Percentiles rank a stretch among this genome's conserved stretches.
Evolutionary conservation across 2,113 vertebrate genomes (phyloP).

Genomic region (Ictidomys tridecemlineatus): DNA sequence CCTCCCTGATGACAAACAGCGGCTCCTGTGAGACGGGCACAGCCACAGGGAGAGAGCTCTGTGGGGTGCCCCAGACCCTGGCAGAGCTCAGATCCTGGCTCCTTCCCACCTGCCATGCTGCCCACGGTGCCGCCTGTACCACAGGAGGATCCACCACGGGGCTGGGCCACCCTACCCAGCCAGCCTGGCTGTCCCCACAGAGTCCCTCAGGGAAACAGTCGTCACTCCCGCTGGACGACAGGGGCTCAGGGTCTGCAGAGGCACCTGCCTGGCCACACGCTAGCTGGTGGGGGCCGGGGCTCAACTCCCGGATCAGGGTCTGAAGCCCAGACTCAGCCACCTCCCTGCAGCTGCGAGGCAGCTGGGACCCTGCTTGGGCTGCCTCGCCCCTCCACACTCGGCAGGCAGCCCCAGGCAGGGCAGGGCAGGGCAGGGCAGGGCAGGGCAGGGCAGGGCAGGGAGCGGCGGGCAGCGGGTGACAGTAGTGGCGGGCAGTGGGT

Average conservation of each 20-base stretch:
- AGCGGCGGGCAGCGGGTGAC: not conserved
- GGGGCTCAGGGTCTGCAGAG: not conserved
- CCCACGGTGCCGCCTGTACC: rapidly evolving
- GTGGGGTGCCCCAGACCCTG: not conserved
- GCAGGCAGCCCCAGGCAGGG: too few relatives aligned
- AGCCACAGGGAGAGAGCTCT: not conserved
- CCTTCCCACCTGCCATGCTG: not conserved
- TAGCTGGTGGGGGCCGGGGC: not conserved
- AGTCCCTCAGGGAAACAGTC: too few relatives aligned
- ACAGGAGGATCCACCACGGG: rapidly evolving
- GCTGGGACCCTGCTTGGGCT: not conserved
- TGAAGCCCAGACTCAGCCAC: not conserved
- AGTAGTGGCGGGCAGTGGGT: not conserved
- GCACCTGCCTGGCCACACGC: not conserved
- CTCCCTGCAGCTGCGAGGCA: not conserved
- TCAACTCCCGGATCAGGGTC: not conserved
- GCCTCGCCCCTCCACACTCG: rapidly evolving
- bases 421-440: too few relatives aligned
- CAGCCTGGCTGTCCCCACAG: rapidly evolving
- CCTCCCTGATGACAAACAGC: not conserved
- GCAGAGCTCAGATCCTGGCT: not conserved
- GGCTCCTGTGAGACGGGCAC: not conserved
- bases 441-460: not conserved
- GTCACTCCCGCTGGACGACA: not conserved
- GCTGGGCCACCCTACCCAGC: rapidly evolving